phyloP scores from a whole-genome alignment of 1,140 invertebrate species.

The Sipha flava region DNA sequence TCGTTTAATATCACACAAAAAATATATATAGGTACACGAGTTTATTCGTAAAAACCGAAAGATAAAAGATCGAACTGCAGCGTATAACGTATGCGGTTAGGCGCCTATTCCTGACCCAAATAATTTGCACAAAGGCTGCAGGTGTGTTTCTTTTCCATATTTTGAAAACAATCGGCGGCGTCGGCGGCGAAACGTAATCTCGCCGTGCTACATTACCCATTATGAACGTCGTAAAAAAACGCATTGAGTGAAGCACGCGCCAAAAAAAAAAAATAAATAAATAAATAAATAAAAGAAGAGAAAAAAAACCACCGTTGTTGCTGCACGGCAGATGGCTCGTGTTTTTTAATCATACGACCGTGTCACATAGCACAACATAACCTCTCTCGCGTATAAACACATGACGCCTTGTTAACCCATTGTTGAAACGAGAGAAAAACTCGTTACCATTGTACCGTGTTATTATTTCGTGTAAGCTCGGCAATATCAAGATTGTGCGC shows the following conservation, averaged over 20 bases:
- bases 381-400: background rate
- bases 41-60: background rate
- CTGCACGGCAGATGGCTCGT: background rate
- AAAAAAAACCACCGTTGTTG: constrained; percentile 4
- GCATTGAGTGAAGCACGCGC: constrained; percentile 17
- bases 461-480: background rate
- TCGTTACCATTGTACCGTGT: background rate
- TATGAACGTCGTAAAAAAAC: background rate
- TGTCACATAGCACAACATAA: constrained; percentile 18
- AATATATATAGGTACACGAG: background rate
- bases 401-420: constrained; percentile 32
- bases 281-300: background rate
- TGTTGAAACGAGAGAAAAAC: constrained; percentile 11
- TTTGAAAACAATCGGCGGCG: background rate
- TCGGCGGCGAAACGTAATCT: constrained; percentile 2
- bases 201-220: background rate
- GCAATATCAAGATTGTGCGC: background rate
- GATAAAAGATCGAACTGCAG: background rate
- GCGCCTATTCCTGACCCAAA: constrained; percentile 24
- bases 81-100: no score
- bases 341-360: constrained; percentile 3
- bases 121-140: constrained; percentile 9
- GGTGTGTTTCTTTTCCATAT: background rate
- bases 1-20: background rate
- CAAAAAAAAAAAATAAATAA: background rate